Base-by-base conservation (phyloP, 2,113 vertebrate genomes). In the Trachemys scripta region DNA sequence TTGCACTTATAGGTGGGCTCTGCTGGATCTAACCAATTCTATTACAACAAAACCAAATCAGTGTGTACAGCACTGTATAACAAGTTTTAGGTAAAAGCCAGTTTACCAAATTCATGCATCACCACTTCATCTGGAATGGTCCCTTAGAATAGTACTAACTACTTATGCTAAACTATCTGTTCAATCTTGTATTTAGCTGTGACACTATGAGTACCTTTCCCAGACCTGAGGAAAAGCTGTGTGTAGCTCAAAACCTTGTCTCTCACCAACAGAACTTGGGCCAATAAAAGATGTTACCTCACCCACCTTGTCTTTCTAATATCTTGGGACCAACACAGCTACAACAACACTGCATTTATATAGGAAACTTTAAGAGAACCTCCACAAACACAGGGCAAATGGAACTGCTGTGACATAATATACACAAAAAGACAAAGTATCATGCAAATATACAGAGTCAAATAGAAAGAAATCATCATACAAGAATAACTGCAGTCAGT, bases 341-440 rank as follows among this genome's bases (percentile, higher is more conserved):
- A 72, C 35, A 38, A 13, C 59, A 13, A 22, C 65, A 72, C 65
- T 72, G 65, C 25, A 0, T 94, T 62, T 87, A 54, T 82, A 93
- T 88, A 90, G 27, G 59, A 76, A 97, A 93, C 54, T 93, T 54
- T 25, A 76, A 62, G 80, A 95, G 89, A 91, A 80, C 10, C 16
- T 35, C 42, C 94, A 76, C 24, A 25, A 17, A 7, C 89, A 6
- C 0, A 78, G 79, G n/a, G 54, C 76, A 87, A 90, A 93, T 80
- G 54, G 85, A 94, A 94, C 22, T 27, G n/a, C 47, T 76, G 45
- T n/a, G 53, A 20, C 11, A 38, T 81, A 38, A 88, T 27, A 42
- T 29, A 93, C 38, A 53, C 4, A 92, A 2, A 72, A 85, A 53
- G 16, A 31, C 42, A 89, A 54, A 92, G 27, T 10, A 65, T 5